These are phyloP conservation scores for Phortica variegata DNA, from an alignment of 1,140 invertebrate species.

Conservation along the genomic window DNA sequence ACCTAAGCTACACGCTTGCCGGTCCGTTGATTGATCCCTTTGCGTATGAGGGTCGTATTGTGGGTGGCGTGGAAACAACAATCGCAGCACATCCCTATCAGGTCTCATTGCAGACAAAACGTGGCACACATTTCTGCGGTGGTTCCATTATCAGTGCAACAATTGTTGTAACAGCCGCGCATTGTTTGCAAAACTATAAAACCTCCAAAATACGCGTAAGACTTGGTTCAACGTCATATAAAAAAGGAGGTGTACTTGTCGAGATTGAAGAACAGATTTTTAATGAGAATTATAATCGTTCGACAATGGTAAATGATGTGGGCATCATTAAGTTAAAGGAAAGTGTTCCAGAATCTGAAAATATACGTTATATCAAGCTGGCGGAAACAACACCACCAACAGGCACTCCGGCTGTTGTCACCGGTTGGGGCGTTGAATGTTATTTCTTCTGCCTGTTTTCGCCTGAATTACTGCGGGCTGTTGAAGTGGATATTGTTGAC, in stretches of 20 bases:
- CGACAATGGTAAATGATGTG: constrained; percentile 40
- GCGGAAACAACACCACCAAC: constrained; percentile 16
- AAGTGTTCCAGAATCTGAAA: constrained; percentile 6
- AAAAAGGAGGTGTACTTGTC: constrained; percentile 8
- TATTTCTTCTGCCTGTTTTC: constrained; percentile 17
- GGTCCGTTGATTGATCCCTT: constrained; percentile 10
- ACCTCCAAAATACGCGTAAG: constrained; percentile 3
- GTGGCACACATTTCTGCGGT: constrained; percentile 57
- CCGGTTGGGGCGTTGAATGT: constrained; percentile 28
- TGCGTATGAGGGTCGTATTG: constrained; percentile 30
- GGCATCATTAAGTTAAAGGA: constrained; percentile 32
- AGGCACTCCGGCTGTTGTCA: constrained; percentile 26
- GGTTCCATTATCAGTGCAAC: constrained; percentile 58
- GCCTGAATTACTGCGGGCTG: constrained; percentile 11
- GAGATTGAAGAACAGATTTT: constrained; percentile 7
- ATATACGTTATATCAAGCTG: constrained; percentile 20
- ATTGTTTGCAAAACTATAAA: constrained; percentile 19
- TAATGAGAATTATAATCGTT: constrained; percentile 8
- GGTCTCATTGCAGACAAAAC: constrained; percentile 24
- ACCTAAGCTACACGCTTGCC: constrained; percentile 4
- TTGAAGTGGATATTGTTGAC: constrained; percentile 11
- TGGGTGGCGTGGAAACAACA: constrained; percentile 26
- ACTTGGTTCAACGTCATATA: constrained; percentile 19
- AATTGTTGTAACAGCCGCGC: constrained; percentile 36
- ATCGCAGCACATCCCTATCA: constrained; percentile 31